These are phyloP conservation scores for Sebastes trivittatus DNA, from an alignment of 2,797 vertebrate genomes.

Conservation along the genomic window DNA sequence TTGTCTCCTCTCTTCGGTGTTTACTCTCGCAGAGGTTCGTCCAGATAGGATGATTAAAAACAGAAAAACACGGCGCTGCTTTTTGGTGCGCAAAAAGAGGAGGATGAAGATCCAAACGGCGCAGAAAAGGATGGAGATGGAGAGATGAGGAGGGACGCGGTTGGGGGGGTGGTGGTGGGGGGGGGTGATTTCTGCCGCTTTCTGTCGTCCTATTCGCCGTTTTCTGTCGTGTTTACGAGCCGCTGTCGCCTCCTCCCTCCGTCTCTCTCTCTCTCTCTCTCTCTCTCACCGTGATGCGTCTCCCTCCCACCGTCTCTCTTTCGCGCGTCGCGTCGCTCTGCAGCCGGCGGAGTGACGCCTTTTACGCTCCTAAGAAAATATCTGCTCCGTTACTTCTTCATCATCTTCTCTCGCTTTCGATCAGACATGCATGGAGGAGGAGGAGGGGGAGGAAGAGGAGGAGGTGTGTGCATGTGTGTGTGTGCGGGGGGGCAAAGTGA, in stretches of 20 bases:
- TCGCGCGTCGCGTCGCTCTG: conserved; percentile 16
- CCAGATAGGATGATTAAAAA: not conserved
- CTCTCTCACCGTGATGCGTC: conserved; percentile 36
- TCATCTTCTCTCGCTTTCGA: conserved; percentile 10
- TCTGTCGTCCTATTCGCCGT: conserved; percentile 53
- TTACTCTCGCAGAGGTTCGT: not conserved
- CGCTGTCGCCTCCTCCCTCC: conserved; percentile 56
- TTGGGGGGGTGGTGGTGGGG: conserved; percentile 14
- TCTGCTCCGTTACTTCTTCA: conserved; percentile 6
- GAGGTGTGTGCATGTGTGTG: not conserved
- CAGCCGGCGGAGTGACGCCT: conserved; percentile 49
- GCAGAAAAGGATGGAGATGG: conserved; percentile 56
- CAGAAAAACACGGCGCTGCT: not conserved
- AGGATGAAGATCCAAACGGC: not conserved
- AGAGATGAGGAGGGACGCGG: conserved; percentile 43
- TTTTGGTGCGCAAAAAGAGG: not conserved
- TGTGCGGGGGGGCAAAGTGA: conserved; percentile 11
- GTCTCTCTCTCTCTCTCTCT: conserved; percentile 20
- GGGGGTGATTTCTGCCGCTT: conserved; percentile 40
- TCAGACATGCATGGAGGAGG: conserved; percentile 27
- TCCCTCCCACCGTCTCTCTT: not conserved
- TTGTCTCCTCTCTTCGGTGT: not conserved
- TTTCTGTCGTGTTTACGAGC: conserved; percentile 70
- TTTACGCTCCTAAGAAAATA: conserved; percentile 50
- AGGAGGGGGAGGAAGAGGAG: not conserved